Base-by-base conservation (phyloP, 2,113 vertebrate species). In the Desmodus rotundus region DNA sequence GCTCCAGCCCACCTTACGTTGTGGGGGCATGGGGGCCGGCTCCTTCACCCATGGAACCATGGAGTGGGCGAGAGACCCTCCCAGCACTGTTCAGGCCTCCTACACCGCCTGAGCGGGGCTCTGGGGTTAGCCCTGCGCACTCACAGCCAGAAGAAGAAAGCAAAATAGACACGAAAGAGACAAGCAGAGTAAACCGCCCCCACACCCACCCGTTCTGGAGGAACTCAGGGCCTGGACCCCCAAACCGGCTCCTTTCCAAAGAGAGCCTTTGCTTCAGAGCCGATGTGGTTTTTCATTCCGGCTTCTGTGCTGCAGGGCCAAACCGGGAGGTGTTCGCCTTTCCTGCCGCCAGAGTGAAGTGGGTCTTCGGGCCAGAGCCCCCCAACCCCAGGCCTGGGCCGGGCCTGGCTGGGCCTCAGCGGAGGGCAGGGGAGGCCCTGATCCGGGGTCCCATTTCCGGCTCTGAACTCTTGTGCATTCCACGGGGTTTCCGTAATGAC, bases 401-500 rank as follows among this genome's bases (percentile, higher is more conserved):
- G 4, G 65, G 11, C 4, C 28, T 4, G 31, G 28, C 9, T 2
- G 31, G 45, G 31, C 45, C 31, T 65, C n/a, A 15, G 36, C 5
- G 12, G 17, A 17, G 13, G n/a, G 28, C 19, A 81, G 6, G 56
- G 20, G 0, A 15, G 2, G 0, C 22, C 72, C 24, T 43, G 41
- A 24, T 38, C 20, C 2, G 1, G 36, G 14, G 16, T 38, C 63
- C 28, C 61, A 41, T 92, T 96, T 67, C 38, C 38, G 61, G 52
- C 38, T 63, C 14, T 68, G 61, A 58, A 82, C 77, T 67, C 43
- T 19, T 13, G 0, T 58, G 83, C 36, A 33, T 58, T 80, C 43
- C 45, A 16, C 0, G 24, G 70, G 61, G 54, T 36, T 47, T 96
- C 76, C 38, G 13, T 95, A 78, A 97, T 83, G 82, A 88, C 65